phyloP scores from a whole-genome alignment of 2,888 invertebrate genomes.

The Dromius quadrimaculatus region DNA sequence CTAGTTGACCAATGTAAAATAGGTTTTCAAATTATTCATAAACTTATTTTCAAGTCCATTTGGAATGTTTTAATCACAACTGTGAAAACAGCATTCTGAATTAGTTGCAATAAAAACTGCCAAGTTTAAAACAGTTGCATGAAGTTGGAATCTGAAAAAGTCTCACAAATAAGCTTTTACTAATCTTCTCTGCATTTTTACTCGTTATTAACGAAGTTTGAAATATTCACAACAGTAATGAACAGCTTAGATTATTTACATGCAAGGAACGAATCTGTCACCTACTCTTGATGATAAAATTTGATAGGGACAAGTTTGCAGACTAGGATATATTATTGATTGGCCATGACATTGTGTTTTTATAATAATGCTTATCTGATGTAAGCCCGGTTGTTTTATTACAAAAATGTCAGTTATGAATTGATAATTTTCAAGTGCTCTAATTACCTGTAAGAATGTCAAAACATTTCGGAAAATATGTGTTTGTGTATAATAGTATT shows the following conservation, averaged over 20 bases:
- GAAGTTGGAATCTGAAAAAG: slow-evolving; percentile 1
- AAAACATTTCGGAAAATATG: neutral
- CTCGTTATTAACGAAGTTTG: slow-evolving; percentile 27
- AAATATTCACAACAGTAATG: slow-evolving; percentile 18
- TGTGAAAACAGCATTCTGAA: too few species aligned
- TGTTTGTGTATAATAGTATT: too few species aligned
- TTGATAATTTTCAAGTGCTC: slow-evolving; percentile 30
- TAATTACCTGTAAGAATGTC: slow-evolving; percentile 18
- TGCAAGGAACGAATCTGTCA: slow-evolving; percentile 16
- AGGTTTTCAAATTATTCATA: too few species aligned
- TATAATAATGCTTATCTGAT: slow-evolving; percentile 22
- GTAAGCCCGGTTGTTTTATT: slow-evolving; percentile 8
- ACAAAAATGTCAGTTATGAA: slow-evolving; percentile 29
- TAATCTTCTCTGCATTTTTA: slow-evolving; percentile 6
- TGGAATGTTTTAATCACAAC: too few species aligned
- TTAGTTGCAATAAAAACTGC: slow-evolving; percentile 8
- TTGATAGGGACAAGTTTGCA: slow-evolving; percentile 8
- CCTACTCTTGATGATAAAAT: neutral
- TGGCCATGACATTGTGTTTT: slow-evolving; percentile 18
- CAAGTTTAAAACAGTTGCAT: neutral
- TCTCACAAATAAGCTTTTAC: slow-evolving; percentile 19
- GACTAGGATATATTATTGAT: slow-evolving; percentile 12
- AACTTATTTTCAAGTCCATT: too few species aligned
- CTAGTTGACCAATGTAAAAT: too few species aligned
- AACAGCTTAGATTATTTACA: slow-evolving; percentile 16